Base-by-base conservation (phyloP, 1,140 invertebrate genomes). In the Hylaeus volcanicus region DNA sequence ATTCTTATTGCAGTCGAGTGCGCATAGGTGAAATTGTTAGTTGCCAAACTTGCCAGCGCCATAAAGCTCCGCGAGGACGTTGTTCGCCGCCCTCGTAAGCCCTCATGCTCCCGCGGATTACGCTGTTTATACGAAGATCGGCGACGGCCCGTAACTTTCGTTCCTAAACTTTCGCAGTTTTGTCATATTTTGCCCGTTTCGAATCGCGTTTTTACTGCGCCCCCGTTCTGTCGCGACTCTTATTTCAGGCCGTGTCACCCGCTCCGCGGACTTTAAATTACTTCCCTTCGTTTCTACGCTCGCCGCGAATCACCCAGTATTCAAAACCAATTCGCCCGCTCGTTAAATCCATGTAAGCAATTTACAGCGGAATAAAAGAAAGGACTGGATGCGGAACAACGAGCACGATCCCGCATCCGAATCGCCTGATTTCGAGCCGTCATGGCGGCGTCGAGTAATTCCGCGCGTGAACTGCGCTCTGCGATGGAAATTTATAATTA, bases 41-140 rank as follows among this genome's bases (percentile, higher is more conserved):
- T 85, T 83, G 73, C 81, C 81, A 65, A 86, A 86, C 82, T 85
- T 75, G 64, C 70, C 26, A 51, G 55, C 61, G n/a, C 80, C 83
- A 65, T 77, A 60, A 78, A 70, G 65, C 66, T 68, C 58, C 26
- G 39, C 56, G 26, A 39, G 74, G 55, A 77, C 80, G 69, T 63
- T 73, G 81, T 75, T 53, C 74, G 79, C 6, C 39, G 64, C 43
- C 15, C 45, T 12, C 63, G 66, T 83, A 84, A 79, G 60, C 26
- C 26, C 26, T 71, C 51, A 43, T 58, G 14, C 63, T 5, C 11
- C 11, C 12, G 5, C 37, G 12, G 55, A 63, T 15, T 39, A 53
- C 63, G 65, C 45, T n/a, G 69, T 73, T 79, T 39, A 9, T 11
- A 11, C 41, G 45, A 53, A 43, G n/a, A 39, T 63, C 15, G 58